phyloP scores from a whole-genome alignment of 92 coral and sea anemone genomes.

The Parazoanthus atlanticus region DNA sequence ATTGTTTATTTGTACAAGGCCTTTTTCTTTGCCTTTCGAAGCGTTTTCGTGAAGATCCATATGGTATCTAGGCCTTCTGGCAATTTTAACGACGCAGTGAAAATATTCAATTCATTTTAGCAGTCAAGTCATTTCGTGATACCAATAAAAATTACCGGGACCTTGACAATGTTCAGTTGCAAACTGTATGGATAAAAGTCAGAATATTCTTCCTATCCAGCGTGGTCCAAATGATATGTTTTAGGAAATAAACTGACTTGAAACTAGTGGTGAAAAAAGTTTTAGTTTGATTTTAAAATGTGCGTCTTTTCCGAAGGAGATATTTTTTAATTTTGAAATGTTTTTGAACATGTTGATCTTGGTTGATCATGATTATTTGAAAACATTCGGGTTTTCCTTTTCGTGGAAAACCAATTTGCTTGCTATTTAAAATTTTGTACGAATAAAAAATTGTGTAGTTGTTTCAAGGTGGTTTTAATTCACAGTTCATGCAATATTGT shows the following conservation, averaged over 20 bases:
- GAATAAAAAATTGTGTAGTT: neutral
- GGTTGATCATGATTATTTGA: neutral
- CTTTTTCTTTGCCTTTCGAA: no score
- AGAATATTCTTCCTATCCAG: neutral
- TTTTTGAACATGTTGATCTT: neutral
- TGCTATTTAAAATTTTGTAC: neutral
- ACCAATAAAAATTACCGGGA: no score
- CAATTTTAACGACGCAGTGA: no score
- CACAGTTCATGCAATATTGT: neutral
- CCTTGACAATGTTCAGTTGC: no score
- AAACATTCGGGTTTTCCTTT: constrained; percentile 14
- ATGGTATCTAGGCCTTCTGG: no score
- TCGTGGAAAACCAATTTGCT: neutral
- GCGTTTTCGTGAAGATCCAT: no score
- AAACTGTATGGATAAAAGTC: no score
- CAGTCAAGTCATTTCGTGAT: no score
- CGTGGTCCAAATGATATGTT: neutral
- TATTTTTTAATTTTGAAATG: neutral
- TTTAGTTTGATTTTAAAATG: neutral
- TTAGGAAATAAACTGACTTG: no score
- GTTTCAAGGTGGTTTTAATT: constrained; percentile 30
- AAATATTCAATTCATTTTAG: no score
- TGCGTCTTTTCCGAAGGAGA: neutral
- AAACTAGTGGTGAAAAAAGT: neutral
- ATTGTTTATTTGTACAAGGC: neutral